Evolutionary conservation across 1,140 invertebrate species (phyloP).

Genomic region (Meloidogyne chitwoodi): DNA sequence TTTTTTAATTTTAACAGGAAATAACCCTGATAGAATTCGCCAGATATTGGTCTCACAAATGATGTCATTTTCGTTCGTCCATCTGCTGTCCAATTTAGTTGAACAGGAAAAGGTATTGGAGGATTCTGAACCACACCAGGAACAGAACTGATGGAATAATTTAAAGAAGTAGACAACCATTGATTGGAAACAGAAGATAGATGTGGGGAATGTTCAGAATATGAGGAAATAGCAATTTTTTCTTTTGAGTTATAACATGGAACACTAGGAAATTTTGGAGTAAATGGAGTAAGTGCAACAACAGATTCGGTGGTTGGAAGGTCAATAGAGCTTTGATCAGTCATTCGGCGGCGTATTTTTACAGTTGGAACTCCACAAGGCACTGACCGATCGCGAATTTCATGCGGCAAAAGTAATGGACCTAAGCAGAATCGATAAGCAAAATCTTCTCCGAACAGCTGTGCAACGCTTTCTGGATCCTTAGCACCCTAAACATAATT

Average conservation of each 20-base stretch:
- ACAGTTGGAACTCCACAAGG: constrained; percentile 41
- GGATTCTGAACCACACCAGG: constrained; percentile 12
- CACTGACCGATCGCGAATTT: constrained; percentile 29
- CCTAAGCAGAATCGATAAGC: constrained; percentile 43
- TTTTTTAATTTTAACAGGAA: neutral
- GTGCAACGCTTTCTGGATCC: constrained; percentile 36
- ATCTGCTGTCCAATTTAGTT: neutral
- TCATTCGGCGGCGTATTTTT: constrained; percentile 24
- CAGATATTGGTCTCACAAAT: constrained; percentile 5
- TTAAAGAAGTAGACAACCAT: neutral
- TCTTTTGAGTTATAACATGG: constrained; percentile 1
- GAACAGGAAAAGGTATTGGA: constrained; percentile 13
- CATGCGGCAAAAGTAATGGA: constrained; percentile 35
- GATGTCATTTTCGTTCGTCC: neutral
- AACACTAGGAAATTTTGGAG: constrained; percentile 31
- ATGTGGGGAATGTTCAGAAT: neutral
- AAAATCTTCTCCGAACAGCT: constrained; percentile 47
- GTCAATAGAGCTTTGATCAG: neutral
- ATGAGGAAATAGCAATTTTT: neutral
- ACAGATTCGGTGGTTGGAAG: constrained; percentile 9
- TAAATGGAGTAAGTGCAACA: constrained; percentile 33
- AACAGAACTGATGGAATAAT: neutral
- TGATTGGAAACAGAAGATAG: neutral
- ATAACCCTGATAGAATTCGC: constrained; percentile 16
- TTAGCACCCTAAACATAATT: constrained; percentile 27